Base-by-base conservation (phyloP, 2,797 vertebrate genomes). In the Syngnathus acus region DNA sequence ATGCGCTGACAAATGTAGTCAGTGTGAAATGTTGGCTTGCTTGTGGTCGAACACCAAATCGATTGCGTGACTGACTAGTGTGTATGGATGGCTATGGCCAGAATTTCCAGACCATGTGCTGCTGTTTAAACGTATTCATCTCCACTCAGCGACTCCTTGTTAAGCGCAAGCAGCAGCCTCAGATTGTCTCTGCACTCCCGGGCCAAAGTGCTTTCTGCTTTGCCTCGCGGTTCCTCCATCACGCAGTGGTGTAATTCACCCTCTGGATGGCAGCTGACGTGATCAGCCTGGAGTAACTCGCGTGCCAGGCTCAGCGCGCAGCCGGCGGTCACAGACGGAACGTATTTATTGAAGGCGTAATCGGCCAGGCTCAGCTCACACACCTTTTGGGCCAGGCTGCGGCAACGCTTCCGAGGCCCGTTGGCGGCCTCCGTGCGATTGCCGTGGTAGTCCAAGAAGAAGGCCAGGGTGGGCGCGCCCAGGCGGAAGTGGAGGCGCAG, bases 321-420 rank as follows among this genome's bases (percentile, higher is more conserved):
- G 53, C 87, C 71, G 9, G 94, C 95, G 68, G 94, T 88, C 65
- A 96, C 84, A 16, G 97, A 98, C 0, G 95, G 94, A 0, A 86
- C 59, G 69, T 95, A 97, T 23, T 83, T 86, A 78, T 87, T 92
- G 80, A 99, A 98, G 19, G 94, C 75, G 3, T 97, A 97, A 82
- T 99, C 96, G 0, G 97, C 95, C 60, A 98, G 78, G 77, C 93
- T 97, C 74, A 99, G 84, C 86, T 95, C 93, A 0, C 94, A 93
- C 45, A 98, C 72, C 16, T 86, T 89, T 11, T 53, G 88, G 0
- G 95, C 94, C 38, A 98, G 72, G 23, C 68, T 72, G 65, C 84
- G 76, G 7, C 90, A 89, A n/a, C 79, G 87, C 19, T 8, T 21
- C 45, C 9, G 7, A 9, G 50, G 17, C 9, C n/a, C n/a, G 3